phyloP scores from a whole-genome alignment of 2,113 vertebrate species.

The Micronisus gabar region DNA sequence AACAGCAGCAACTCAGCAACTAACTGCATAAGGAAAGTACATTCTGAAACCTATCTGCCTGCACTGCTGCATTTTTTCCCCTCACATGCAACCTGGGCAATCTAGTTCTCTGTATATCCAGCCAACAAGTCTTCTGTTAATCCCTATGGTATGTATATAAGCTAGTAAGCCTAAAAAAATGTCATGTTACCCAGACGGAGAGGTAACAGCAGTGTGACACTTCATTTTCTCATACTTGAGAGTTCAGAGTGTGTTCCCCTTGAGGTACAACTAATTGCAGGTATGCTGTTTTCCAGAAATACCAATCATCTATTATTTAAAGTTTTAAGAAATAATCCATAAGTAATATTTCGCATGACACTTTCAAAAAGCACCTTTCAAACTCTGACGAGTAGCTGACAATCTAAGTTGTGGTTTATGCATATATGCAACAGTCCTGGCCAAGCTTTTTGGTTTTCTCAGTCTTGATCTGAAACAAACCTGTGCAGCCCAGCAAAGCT shows the following conservation, averaged over 20 bases:
- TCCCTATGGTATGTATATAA: background rate
- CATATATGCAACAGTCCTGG: background rate
- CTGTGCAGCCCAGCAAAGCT: background rate
- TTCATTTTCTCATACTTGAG: background rate
- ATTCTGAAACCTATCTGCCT: background rate
- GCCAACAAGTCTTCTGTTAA: background rate
- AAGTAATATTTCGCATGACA: background rate
- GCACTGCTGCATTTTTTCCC: background rate
- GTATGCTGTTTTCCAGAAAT: background rate
- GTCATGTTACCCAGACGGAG: background rate
- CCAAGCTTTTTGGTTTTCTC: background rate
- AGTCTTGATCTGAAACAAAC: background rate
- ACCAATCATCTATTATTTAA: background rate
- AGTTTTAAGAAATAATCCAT: background rate
- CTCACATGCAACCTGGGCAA: background rate
- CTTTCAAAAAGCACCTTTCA: background rate
- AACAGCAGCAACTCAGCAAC: background rate
- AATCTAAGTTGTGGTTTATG: background rate
- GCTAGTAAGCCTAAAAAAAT: background rate
- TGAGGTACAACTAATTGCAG: background rate
- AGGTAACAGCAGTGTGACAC: background rate
- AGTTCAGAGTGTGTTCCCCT: background rate
- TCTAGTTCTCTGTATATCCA: background rate
- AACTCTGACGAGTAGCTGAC: background rate
- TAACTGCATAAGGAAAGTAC: background rate